Base-by-base conservation (phyloP, 2,888 invertebrate genomes). In the Heteromurus nitidus region DNA sequence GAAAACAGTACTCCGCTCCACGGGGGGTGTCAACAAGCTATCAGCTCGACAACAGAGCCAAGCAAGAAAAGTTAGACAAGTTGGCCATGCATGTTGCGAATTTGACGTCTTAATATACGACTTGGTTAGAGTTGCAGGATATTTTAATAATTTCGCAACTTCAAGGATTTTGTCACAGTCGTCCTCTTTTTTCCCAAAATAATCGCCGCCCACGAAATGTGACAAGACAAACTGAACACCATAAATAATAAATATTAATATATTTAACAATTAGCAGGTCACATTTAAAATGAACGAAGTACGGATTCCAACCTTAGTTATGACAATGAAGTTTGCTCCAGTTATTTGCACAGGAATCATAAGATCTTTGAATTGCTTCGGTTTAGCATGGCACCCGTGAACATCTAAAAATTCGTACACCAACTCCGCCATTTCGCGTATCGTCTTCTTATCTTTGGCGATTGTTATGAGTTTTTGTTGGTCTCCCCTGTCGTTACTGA, bases 51-150 rank as follows among this genome's bases (percentile, higher is more conserved):
- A 42, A 11, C 58, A 30, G 0, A 80, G 30, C 70, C 70, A 80
- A 2, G 42, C 11, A 7, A 80, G 58, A 30, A 55, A 72, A 3
- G 80, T 58, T 3, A 80, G 26, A 22, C 73, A 73, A 0, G 65
- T 31, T 7, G 80, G 80, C 80, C 80, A 80, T 26, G 73, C 64
- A 67, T 72, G 64, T 30, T 64, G 72, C 1, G 65, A 58, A 3
- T 42, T 80, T 26, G 80, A 36, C 3, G 68, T 44, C 18, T 47
- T 68, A 11, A 68, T 7, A 24, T 47, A 24, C 3, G 47, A 68
- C 47, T 68, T 68, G 9, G 68, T 47, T 20, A 68, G 11, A 5
- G 18, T 20, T 1, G 55, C 65, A 11, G 80, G 72, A 24, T 80
- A 80, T 18, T 58, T 53, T 1, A 80, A 64, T 13, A 80, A 5